Evolutionary conservation across 2,888 invertebrate species (phyloP), one percentile per base, ranked within the genome.

Genomic region (Noctua janthe): DNA sequence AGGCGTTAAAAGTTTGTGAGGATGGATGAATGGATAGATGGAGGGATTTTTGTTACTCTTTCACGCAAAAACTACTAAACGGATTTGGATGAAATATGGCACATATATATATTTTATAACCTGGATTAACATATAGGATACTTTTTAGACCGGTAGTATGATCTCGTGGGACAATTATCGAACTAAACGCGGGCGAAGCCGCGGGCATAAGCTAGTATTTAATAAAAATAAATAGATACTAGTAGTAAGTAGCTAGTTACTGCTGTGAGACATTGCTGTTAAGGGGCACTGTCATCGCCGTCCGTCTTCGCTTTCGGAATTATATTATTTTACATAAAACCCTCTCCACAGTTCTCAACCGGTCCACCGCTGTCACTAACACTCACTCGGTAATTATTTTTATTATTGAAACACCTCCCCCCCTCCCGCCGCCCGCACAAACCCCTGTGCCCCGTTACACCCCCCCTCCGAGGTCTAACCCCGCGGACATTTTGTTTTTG

Each of bases 351-450:
- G 76, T 74, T 1, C 0, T 0, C 1, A 49, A 82, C 88, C 78
- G 82, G 88, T 87, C 88, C 81, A 87, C 84, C 80, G 90, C 89
- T 92, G 95, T 95, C 95, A 95, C 86, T 86, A 93, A 91, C 95
- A 95, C 93, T 92, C 94, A 88, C 90, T 89, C 92, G 91, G 94
- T 95, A 95, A 95, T 95, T 95, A 95, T 90, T 90, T 90, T 90
- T 90, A 90, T 90, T 90, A 94, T 94, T 91, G 91, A 91, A 91
- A 90, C 91, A 90, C 91, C 86, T 89, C 91, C 87, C 84, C 84
- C 81, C 83, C 80, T 80, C 78, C 77, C 82, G 17, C 71, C 67
- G 20, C 74, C 76, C 64, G 43, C 59, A 2, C 56, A 47, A 8
- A 10, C 23, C 7, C 88, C 79, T 87, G 71, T 83, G 87, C 83